Conservation (phyloP, 2,113 vertebrate species). For the Rutilus rutilus region DNA sequence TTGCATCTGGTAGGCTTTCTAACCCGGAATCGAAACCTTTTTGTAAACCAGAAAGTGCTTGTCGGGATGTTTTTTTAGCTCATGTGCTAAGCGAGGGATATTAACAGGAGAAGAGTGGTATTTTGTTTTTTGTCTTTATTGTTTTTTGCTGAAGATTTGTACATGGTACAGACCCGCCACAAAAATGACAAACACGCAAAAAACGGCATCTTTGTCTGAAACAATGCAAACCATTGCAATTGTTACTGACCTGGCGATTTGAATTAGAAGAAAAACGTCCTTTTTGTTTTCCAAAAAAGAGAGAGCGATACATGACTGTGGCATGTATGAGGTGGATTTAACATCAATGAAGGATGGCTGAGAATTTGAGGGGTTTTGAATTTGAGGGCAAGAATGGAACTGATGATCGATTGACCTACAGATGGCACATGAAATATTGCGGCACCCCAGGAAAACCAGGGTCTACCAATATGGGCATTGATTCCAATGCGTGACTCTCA, state of each 20-base stretch:
- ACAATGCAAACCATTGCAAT: neutral
- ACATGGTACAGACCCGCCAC: neutral
- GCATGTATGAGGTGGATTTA: neutral
- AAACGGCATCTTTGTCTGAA: neutral
- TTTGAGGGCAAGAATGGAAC: neutral
- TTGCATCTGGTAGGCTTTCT: neutral
- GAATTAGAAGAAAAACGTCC: neutral
- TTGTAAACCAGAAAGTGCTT: neutral
- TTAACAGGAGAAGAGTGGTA: neutral
- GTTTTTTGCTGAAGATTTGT: neutral
- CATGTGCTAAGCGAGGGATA: neutral
- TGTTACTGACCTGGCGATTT: neutral
- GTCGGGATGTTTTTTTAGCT: neutral
- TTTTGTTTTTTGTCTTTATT: neutral
- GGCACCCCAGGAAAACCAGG: neutral
- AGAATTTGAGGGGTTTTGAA: neutral
- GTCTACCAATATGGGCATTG: neutral
- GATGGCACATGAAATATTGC: neutral
- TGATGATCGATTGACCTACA: neutral
- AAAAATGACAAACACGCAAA: neutral
- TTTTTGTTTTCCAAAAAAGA: neutral
- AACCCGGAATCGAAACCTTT: neutral
- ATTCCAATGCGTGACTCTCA: neutral
- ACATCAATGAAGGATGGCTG: neutral
- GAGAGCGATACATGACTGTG: neutral